These are phyloP conservation scores for Plectrocnemia conspersa DNA, from an alignment of 1,140 invertebrate species.

Conservation along the genomic window DNA sequence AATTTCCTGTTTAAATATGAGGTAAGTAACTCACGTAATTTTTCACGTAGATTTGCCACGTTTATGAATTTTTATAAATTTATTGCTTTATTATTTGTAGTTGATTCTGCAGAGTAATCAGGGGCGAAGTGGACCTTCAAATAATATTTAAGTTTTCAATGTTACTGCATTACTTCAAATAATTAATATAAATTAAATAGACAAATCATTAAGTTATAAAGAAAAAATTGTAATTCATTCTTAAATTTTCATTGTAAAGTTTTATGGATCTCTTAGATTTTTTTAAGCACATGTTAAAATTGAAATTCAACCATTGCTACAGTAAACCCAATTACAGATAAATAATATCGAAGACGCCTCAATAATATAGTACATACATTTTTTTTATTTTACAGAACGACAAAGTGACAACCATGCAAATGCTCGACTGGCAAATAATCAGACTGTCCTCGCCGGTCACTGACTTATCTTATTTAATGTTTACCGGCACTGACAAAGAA, in stretches of 20 bases:
- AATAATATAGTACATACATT: too few relatives aligned
- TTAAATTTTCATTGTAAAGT: not conserved
- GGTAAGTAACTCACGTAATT: not conserved
- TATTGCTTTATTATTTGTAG: not conserved
- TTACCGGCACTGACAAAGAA: conserved; percentile 40
- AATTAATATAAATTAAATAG: too few relatives aligned
- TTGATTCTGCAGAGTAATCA: too few relatives aligned
- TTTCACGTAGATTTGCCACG: too few relatives aligned
- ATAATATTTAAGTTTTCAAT: too few relatives aligned
- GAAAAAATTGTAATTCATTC: not conserved
- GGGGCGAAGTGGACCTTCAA: too few relatives aligned
- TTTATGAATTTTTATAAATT: not conserved
- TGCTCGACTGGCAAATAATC: conserved; percentile 46
- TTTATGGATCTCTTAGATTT: not conserved
- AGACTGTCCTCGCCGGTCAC: conserved; percentile 43
- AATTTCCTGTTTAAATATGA: not conserved
- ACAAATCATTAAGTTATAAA: too few relatives aligned
- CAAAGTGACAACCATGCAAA: conserved; percentile 37
- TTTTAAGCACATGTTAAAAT: not conserved
- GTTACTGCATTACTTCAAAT: too few relatives aligned
- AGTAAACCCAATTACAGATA: too few relatives aligned
- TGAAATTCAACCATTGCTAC: too few relatives aligned
- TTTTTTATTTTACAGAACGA: conserved; percentile 21
- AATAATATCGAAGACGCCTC: too few relatives aligned
- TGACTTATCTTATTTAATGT: conserved; percentile 49